Conservation (phyloP, 2,797 vertebrate genomes). For the Ambastaia sidthimunki region DNA sequence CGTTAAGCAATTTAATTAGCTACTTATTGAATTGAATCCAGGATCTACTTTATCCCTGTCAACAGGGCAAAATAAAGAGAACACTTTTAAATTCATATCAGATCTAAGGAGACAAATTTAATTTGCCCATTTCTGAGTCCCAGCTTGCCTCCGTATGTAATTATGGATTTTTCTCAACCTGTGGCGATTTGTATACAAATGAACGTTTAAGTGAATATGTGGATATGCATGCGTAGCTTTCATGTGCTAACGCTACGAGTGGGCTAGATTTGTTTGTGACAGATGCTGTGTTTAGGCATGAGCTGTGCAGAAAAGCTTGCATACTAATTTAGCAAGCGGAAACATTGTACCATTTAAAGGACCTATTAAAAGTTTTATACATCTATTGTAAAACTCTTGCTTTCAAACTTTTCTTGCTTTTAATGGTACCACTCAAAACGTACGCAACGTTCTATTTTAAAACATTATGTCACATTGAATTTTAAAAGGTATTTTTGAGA, state of each 20-base stretch:
- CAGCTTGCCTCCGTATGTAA: slow-evolving; percentile 43
- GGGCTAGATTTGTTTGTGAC: slow-evolving; percentile 49
- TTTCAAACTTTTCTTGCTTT: neutral
- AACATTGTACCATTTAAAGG: neutral
- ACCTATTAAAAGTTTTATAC: slow-evolving; percentile 12
- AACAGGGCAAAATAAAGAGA: slow-evolving; percentile 41
- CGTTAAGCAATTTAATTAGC: slow-evolving; percentile 70
- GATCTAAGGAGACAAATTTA: slow-evolving; percentile 57
- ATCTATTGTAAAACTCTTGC: neutral
- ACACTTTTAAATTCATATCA: slow-evolving; percentile 56
- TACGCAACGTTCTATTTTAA: neutral
- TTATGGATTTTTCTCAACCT: slow-evolving; percentile 48
- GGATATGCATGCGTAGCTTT: slow-evolving; percentile 36
- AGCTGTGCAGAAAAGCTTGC: neutral
- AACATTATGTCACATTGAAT: no score
- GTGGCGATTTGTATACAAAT: slow-evolving; percentile 55
- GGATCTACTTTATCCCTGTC: slow-evolving; percentile 52
- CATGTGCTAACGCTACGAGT: slow-evolving; percentile 9
- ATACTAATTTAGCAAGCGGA: neutral
- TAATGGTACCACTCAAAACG: neutral
- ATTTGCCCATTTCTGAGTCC: slow-evolving; percentile 51
- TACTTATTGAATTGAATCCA: slow-evolving; percentile 65
- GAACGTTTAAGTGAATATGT: slow-evolving; percentile 42
- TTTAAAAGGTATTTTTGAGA: neutral
- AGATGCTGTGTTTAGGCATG: slow-evolving; percentile 57